A percentile compares a stretch with the other conserved stretches of the same genome.
Conservation (phyloP, 2,113 vertebrate genomes). For the Dunckerocampus dactyliophorus region DNA sequence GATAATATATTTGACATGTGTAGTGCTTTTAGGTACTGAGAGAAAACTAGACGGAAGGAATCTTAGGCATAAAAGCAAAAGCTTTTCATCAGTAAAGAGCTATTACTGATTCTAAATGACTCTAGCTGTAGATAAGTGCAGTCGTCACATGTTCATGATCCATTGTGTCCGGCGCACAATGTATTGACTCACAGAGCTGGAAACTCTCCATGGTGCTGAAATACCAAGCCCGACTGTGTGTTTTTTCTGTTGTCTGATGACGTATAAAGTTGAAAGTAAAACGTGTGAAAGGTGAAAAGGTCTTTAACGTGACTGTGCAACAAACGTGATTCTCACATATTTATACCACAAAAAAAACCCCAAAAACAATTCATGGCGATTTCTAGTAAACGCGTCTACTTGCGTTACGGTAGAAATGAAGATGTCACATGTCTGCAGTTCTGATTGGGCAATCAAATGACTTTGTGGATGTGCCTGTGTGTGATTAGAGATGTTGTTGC, state of each 20-base stretch:
- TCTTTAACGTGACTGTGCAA: neutral
- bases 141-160: neutral
- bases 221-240: constrained; percentile 22
- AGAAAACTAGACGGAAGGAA: constrained; percentile 37
- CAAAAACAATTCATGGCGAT: too few species aligned
- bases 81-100: constrained; percentile 55
- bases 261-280: neutral
- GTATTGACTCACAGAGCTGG: constrained; percentile 45
- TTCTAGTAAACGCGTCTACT: too few species aligned
- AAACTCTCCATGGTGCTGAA: constrained; percentile 60
- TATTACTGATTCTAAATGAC: constrained; percentile 31
- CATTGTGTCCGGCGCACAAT: neutral
- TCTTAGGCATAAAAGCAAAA: constrained; percentile 57
- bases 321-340: too few species aligned
- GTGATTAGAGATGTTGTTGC: constrained; percentile 52
- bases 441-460: too few species aligned
- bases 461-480: constrained; percentile 1
- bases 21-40: neutral
- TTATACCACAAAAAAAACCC: too few species aligned
- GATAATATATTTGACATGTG: neutral
- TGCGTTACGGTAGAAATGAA: too few species aligned
- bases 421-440: too few species aligned
- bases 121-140: constrained; percentile 16
- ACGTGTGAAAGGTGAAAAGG: neutral
- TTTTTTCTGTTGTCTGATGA: constrained; percentile 3